Evolutionary conservation across 2,113 vertebrate genomes (phyloP).

Genomic region (Hemiscyllium ocellatum): DNA sequence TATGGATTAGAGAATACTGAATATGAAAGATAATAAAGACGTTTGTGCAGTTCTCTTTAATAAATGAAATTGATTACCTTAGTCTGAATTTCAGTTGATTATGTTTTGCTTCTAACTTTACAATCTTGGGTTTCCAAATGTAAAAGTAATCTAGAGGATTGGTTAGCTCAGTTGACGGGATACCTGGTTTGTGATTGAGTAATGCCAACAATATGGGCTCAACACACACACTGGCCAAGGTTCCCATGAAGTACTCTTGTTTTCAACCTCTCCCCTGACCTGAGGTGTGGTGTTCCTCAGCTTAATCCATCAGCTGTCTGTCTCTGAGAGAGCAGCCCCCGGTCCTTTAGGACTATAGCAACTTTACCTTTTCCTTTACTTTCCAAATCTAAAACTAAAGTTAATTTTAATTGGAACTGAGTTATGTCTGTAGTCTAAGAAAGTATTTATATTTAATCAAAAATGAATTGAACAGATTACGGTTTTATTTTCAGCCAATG

Average conservation of each 20-base stretch:
- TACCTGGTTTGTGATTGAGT: too few species aligned
- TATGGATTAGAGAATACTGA: not conserved
- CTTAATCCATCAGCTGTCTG: too few species aligned
- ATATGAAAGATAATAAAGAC: not conserved
- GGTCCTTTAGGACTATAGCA: too few species aligned
- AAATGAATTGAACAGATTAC: slow-evolving; percentile 37
- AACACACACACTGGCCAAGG: too few species aligned
- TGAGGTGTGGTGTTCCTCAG: too few species aligned
- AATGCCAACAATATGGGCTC: too few species aligned
- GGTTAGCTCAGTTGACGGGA: too few species aligned
- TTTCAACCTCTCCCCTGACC: too few species aligned
- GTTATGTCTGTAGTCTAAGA: not conserved
- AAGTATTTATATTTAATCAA: not conserved
- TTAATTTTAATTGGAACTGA: not conserved
- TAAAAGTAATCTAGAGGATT: not conserved
- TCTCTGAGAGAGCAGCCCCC: too few species aligned
- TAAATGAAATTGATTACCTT: not conserved
- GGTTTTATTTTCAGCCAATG: slow-evolving; percentile 67
- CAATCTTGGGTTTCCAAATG: not conserved
- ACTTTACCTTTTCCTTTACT: too few species aligned
- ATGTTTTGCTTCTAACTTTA: not conserved
- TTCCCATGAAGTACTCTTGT: too few species aligned
- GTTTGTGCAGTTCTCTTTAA: not conserved
- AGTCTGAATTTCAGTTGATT: not conserved
- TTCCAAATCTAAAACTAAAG: not conserved